A percentile compares a stretch with the other conserved stretches of the same genome.
Evolutionary conservation across 2,888 invertebrate species (phyloP).

Genomic region (Macropis europaea): DNA sequence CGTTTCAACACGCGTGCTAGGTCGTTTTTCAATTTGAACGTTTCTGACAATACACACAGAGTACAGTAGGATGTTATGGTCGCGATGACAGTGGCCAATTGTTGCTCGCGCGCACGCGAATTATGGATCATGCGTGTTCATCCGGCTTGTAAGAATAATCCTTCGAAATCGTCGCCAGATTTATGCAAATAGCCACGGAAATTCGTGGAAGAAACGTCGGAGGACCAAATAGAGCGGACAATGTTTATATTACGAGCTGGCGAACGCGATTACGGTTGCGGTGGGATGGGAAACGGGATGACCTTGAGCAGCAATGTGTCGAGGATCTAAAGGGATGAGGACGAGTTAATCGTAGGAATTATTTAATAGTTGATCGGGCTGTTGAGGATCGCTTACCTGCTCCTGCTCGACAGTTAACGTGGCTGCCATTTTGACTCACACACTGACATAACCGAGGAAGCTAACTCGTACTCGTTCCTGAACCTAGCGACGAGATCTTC

Average conservation of each 20-base stretch:
- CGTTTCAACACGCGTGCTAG: background rate
- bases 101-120: background rate
- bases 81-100: slow-evolving; percentile 17
- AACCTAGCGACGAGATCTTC: slow-evolving; percentile 25
- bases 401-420: slow-evolving; percentile 89
- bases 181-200: background rate
- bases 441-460: slow-evolving; percentile 52
- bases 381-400: slow-evolving; percentile 84
- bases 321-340: too few species aligned
- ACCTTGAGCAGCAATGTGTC: too few species aligned
- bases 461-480: slow-evolving; percentile 35
- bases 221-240: background rate
- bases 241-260: slow-evolving; percentile 43
- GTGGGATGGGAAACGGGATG: too few species aligned
- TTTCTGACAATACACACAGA: too few species aligned
- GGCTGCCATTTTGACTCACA: slow-evolving; percentile 84
- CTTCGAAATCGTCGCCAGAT: background rate
- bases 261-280: slow-evolving; percentile 21
- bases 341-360: too few species aligned
- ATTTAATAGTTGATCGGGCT: too few species aligned
- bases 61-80: background rate
- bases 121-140: slow-evolving; percentile 2
- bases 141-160: background rate
- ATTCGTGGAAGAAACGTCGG: background rate
- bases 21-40: background rate